Base-by-base conservation (phyloP, 1,140 invertebrate species). In the Sogatella furcifera region DNA sequence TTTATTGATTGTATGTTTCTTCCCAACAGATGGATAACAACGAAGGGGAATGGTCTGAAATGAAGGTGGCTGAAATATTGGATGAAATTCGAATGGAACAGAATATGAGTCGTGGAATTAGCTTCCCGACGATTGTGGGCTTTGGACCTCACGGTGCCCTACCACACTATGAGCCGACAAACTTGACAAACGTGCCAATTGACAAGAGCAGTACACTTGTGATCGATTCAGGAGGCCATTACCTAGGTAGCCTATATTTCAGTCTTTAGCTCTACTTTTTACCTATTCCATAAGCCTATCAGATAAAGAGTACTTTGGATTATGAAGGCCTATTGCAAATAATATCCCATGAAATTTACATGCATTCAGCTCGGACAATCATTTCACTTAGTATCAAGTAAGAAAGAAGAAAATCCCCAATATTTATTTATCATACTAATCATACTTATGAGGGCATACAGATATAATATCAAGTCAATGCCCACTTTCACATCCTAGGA, bases 51-150 rank as follows among this genome's bases (percentile, higher is more conserved):
- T 84, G 85, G 76, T 81, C 82, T 56, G 89, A 92, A 71, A 68
- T 86, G 63, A 81, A 83, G 65, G 81, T 90, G 5, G 82, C 81
- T 1, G n/a, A 41, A 5, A 19, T 38, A 10, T 38, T 86, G 2
- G 82, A 89, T 64, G 71, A 81, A 52, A 83, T 81, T 62, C 77
- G 89, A 9, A 77, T 79, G n/a, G 83, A 84, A 52, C 86, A 90
- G 69, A 75, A 79, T 55, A 74, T 76, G 58, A 86, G 80, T 73
- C 79, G 78, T 59, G 89, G 90, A 0, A 77, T 89, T 10, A 86
- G 84, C 55, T 95, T 98, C 77, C 77, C 82, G 24, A 97, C 95
- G 0, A 93, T 97, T 52, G 92, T 89, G 2, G 91, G 86, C 1
- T 93, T 86, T 68, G 95, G 93, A 0, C 74, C 86, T 11, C 90